Evolutionary conservation across 2,888 invertebrate species (phyloP).

Genomic region (Mycalesis mineus): DNA sequence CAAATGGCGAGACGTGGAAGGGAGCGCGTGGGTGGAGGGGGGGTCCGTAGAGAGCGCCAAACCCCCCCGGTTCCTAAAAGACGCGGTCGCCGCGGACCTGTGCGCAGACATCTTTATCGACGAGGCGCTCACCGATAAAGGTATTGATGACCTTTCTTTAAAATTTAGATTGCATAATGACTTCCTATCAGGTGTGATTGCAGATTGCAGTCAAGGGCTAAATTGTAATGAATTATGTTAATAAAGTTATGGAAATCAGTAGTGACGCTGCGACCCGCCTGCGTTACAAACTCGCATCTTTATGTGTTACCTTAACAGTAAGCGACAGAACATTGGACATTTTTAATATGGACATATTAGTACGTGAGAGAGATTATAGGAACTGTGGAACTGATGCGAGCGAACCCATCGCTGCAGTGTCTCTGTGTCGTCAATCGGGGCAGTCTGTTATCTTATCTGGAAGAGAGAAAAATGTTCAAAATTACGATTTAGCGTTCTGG

Average conservation of each 20-base stretch:
- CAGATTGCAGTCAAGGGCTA: too few relatives aligned
- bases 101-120: slow-evolving; percentile 51
- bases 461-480: not conserved
- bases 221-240: too few relatives aligned
- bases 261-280: too few relatives aligned
- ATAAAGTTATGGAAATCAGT: too few relatives aligned
- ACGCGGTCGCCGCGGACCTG: slow-evolving; percentile 35
- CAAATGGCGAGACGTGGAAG: slow-evolving; percentile 37
- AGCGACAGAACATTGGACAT: too few relatives aligned
- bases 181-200: too few relatives aligned
- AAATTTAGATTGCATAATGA: too few relatives aligned
- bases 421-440: not conserved
- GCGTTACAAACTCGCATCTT: too few relatives aligned
- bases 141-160: slow-evolving; percentile 33
- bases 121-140: slow-evolving; percentile 65
- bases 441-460: not conserved
- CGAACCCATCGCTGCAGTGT: not conserved
- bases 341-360: too few relatives aligned
- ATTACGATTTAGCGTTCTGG: too few relatives aligned
- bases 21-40: slow-evolving; percentile 24
- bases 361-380: not conserved
- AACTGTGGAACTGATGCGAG: not conserved
- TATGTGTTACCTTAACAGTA: too few relatives aligned
- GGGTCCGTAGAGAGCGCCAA: slow-evolving; percentile 17
- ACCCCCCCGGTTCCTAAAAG: slow-evolving; percentile 27